Base-by-base conservation (phyloP, 2,888 invertebrate species). In the Stenichneumon culpator region DNA sequence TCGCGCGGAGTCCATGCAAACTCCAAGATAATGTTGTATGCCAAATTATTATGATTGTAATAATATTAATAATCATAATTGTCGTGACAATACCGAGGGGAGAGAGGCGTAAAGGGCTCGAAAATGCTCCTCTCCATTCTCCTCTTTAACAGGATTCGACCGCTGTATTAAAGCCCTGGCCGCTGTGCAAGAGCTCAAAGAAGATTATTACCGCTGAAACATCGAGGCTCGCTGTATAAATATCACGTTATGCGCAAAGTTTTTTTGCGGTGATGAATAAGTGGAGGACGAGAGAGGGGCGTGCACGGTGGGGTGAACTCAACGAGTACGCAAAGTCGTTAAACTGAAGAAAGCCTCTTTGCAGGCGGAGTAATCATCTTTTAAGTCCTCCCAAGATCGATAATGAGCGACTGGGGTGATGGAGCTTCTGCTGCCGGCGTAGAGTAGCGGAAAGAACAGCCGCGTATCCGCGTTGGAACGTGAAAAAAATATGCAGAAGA, bases 201-300 rank as follows among this genome's bases (percentile, higher is more conserved):
- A 50, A 74, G 63, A 79, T 84, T 82, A 81, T 74, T 78, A 81
- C 65, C 47, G 25, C 68, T 57, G 78, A 50, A 84, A 78, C 50
- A 82, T 84, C 74, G 78, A 75, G 68, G 81, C 52, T 74, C 47
- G 25, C 47, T 60, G 78, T 81, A 84, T 82, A 84, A 82, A 79
- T 81, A 74, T 68, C 68, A 44, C 65, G 47, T 84, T 82, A 69
- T 65, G 69, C 65, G 69, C 65, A 82, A 81, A 81, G 69, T 78
- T 77, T 84, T 63, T 68, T 74, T 60, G 16, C 60, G 32, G 32
- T 77, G 57, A 54, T 11, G 65, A 80, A 67, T 80, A 80, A 79
- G 57, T 70, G 74, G 16, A 3, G 11, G 11, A 52, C 16, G 63
- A n/a, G 25, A 7, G 68, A 32, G 32, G 50, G 67, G 28, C 22